Evolutionary conservation across 2,113 vertebrate genomes (phyloP).

Genomic region (Xenus cinereus): DNA sequence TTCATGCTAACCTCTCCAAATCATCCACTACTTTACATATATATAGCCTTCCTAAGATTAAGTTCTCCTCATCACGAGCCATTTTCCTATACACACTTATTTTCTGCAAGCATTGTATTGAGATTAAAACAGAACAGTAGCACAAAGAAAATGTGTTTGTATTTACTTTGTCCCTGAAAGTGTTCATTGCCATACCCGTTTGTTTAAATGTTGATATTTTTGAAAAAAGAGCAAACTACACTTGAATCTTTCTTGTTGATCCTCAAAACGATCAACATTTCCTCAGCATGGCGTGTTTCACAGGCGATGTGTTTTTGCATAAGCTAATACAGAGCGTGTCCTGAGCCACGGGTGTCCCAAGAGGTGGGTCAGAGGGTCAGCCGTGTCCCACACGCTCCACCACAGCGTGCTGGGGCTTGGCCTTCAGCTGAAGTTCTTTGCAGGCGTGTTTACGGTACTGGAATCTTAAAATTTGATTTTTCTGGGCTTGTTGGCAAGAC

Average conservation of each 20-base stretch:
- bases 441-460: background rate
- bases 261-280: background rate
- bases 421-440: background rate
- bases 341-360: background rate
- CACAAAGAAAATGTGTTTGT: background rate
- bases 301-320: background rate
- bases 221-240: background rate
- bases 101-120: background rate
- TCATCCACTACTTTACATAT: background rate
- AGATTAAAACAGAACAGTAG: background rate
- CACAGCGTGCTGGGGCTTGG: rapidly evolving
- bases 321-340: rapidly evolving
- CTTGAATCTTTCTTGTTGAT: background rate
- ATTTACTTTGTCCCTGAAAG: background rate
- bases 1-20: background rate
- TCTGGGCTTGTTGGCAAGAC: background rate
- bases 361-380: too few species aligned
- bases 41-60: background rate
- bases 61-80: background rate
- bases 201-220: background rate
- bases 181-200: background rate
- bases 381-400: background rate
- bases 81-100: background rate
- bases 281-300: background rate
- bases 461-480: background rate